Percentiles rank a stretch among this genome's conserved stretches.
These are phyloP conservation scores for Ctenicera cuprea DNA, from an alignment of 2,888 invertebrate species.

Conservation along the genomic window DNA sequence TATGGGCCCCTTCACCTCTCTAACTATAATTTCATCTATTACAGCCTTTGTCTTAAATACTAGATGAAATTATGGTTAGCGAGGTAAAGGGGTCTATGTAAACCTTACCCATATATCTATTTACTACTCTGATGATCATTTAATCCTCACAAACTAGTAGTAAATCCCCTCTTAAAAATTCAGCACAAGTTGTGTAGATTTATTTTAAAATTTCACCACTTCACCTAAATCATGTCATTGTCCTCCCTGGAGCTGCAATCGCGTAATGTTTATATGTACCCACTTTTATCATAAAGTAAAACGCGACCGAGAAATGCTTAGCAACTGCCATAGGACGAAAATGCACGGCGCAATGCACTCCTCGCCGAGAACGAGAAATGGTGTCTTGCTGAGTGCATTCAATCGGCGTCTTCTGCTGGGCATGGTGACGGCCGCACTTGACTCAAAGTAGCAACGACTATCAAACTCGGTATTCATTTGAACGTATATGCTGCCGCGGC, in stretches of 20 bases:
- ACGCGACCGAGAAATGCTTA: conserved; percentile 25
- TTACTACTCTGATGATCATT: no score
- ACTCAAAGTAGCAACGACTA: neutral
- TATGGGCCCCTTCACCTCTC: no score
- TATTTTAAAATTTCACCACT: neutral
- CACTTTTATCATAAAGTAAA: conserved; percentile 25
- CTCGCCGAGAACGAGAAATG: conserved; percentile 3
- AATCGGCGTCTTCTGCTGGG: conserved; percentile 22
- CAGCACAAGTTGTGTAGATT: no score
- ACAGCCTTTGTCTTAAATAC: no score
- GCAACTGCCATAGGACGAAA: conserved; percentile 16
- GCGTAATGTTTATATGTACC: conserved; percentile 14
- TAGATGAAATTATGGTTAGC: no score
- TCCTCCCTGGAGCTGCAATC: conserved; percentile 5
- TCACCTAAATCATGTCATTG: conserved; percentile 12
- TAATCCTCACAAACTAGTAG: no score
- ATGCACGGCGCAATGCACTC: conserved; percentile 27
- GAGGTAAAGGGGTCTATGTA: no score
- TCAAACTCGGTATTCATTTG: conserved; percentile 18
- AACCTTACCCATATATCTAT: no score
- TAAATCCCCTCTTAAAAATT: no score
- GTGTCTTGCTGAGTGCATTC: conserved; percentile 20
- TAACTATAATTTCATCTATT: no score
- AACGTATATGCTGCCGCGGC: conserved; percentile 13
- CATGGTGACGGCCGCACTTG: conserved; percentile 28